Conservation (phyloP, 2,113 vertebrate genomes). For the Epinephelus cyanopodus region DNA sequence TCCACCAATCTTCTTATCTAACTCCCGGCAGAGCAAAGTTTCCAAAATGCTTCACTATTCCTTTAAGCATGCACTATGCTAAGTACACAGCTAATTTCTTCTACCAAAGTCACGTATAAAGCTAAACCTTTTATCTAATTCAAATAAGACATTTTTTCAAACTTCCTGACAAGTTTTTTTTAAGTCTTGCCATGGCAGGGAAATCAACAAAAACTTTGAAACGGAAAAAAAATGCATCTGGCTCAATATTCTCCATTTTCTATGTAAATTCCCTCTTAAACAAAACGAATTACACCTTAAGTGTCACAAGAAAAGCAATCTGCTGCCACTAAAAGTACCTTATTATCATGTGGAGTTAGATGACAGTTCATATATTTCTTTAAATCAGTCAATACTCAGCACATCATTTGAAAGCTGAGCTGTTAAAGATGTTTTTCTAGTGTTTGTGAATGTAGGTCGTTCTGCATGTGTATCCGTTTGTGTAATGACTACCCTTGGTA, state of each 20-base stretch:
- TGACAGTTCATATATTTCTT: not conserved
- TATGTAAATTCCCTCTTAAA: not conserved
- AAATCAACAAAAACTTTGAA: not conserved
- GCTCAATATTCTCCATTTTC: not conserved
- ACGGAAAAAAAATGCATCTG: not conserved
- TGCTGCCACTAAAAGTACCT: not conserved
- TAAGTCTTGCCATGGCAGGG: not conserved
- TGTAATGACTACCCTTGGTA: constrained; percentile 69
- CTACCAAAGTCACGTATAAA: not conserved
- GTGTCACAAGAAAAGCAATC: not conserved
- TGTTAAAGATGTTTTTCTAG: constrained; percentile 48
- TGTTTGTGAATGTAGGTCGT: constrained; percentile 42
- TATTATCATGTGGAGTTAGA: not conserved
- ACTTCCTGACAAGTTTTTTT: not conserved
- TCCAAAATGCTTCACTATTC: not conserved
- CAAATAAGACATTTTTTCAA: not conserved
- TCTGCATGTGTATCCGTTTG: constrained; percentile 58
- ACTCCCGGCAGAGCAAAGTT: not conserved
- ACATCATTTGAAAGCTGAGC: constrained; percentile 27
- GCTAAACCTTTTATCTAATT: not conserved
- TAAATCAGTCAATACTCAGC: constrained; percentile 11
- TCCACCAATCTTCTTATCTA: not conserved
- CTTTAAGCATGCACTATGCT: not conserved
- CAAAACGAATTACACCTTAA: not conserved
- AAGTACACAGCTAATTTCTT: not conserved